Evolutionary conservation across 2,888 invertebrate species (phyloP), one percentile per base, ranked within the genome.

Genomic region (Acanthosepion esculentum): DNA sequence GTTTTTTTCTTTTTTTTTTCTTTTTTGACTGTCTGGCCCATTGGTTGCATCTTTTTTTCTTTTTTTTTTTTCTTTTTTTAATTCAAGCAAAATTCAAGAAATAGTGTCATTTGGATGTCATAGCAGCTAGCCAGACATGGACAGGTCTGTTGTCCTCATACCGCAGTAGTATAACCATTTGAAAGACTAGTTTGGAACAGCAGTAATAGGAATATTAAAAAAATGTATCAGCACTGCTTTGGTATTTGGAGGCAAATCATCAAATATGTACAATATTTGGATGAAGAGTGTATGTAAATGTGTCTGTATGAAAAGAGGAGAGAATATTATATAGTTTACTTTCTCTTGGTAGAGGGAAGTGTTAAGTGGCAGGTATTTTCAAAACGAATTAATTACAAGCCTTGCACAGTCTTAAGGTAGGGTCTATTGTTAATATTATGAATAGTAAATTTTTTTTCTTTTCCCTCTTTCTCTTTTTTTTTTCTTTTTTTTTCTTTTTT

Each of bases 81-180:
- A 78, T 78, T 78, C 78, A 78, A 78, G 78, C 78, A 78, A 78
- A 78, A 78, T 78, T 78, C 78, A 78, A 78, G 78, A 78, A 78
- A 78, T 78, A 78, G 78, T 78, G 78, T 78, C 78, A n/a, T 18
- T 78, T 78, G 78, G 78, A 78, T 78, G 78, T 78, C 78, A 78
- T 78, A 78, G 78, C 78, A 78, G 78, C 78, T 78, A 78, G 78
- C 78, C 78, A 78, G 78, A 78, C 78, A 33, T 78, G 78, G 78
- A 78, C 78, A 78, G 78, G n/a, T 78, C n/a, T 78, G 78, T 78
- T 33, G 78, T 78, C 78, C 78, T 78, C 78, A 78, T 78, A 78
- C 78, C 78, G 78, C 78, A 78, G 78, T 78, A 78, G 78, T 78
- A 78, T 78, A 78, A 78, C 78, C 78, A 78, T 78, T 78, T 78